phyloP scores from a whole-genome alignment of 2,797 vertebrate genomes.

The Alcedo quadribrachys region DNA sequence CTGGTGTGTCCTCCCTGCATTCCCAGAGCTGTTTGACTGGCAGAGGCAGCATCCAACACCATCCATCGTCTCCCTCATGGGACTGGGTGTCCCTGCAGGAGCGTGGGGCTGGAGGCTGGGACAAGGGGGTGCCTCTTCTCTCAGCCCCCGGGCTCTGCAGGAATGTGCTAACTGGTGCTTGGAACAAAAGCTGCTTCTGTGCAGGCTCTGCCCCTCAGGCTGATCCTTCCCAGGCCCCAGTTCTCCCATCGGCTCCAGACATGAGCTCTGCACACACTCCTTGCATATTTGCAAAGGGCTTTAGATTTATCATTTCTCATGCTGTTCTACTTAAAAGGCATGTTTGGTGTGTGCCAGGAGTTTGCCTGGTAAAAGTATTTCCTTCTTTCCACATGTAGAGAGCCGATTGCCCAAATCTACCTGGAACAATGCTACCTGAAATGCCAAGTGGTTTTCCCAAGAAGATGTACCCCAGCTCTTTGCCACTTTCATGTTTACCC shows the following conservation, averaged over 20 bases:
- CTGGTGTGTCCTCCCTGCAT: neutral
- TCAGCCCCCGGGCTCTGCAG: slow-evolving; percentile 51
- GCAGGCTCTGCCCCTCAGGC: neutral
- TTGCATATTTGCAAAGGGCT: neutral
- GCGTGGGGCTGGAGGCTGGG: slow-evolving; percentile 62
- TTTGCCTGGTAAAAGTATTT: neutral
- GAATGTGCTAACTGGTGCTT: slow-evolving; percentile 68
- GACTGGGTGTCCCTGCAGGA: slow-evolving; percentile 39
- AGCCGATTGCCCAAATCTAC: neutral
- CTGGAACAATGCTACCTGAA: neutral
- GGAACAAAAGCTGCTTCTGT: slow-evolving; percentile 69
- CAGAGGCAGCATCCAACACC: neutral
- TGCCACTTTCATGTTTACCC: neutral
- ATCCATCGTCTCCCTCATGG: slow-evolving; percentile 32
- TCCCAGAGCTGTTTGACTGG: slow-evolving; percentile 46
- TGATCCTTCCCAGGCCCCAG: slow-evolving; percentile 25
- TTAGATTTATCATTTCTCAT: neutral
- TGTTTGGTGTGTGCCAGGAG: neutral
- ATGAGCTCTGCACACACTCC: neutral
- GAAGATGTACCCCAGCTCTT: neutral
- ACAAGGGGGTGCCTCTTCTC: slow-evolving; percentile 61
- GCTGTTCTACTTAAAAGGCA: neutral
- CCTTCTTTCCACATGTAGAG: neutral
- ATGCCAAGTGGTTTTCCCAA: neutral
- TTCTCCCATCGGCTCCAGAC: slow-evolving; percentile 6